Base-by-base conservation (phyloP, 23 tunicate species). In the Botrylloides violaceus region DNA sequence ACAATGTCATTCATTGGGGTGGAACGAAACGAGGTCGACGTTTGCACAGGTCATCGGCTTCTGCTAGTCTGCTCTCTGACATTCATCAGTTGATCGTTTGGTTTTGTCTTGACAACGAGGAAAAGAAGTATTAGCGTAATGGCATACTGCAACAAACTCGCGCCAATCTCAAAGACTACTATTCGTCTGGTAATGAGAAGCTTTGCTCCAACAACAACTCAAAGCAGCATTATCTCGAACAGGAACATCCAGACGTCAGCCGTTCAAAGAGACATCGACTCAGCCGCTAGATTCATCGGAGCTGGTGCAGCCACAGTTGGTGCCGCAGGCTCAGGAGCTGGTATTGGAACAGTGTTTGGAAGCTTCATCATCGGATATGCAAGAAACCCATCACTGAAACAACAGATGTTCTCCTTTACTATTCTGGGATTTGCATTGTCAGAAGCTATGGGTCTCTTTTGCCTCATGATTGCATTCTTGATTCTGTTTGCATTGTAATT, bases 391-490 rank as follows among this genome's bases (percentile, higher is more conserved):
- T 87, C 95, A 18, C 72, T 94, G 70, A 94, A 94, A 78, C 96
- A 90, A 72, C 95, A 86, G 79, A 85, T 94, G 56, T 94, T 94
- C 80, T 87, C 99, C 4, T 94, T 86, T 55, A 90, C 99, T 70
- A 94, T 94, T 65, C 83, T 94, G 66, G 99, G 99, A 3, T 94
- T 94, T 70, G 99, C 99, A 53, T 59, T 94, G 73, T 94, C 99
- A 7, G 99, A 94, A 94, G 99, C 99, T 76, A 94, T 94, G 99
- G 99, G 99, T 20, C 93, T 94, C n/a, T 94, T 94, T 80, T 94
- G 95, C 61, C 84, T 94, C 58, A 94, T 94, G 99, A 81, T 94
- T 47, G 99, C 99, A 43, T 94, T 94, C 90, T 64, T 94, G 72
- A 94, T 94, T 76, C 80, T 94, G 64, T 94, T 94, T 50, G 99